Base-by-base conservation (phyloP, 2,797 vertebrate genomes). In the Sebastes umbrosus region DNA sequence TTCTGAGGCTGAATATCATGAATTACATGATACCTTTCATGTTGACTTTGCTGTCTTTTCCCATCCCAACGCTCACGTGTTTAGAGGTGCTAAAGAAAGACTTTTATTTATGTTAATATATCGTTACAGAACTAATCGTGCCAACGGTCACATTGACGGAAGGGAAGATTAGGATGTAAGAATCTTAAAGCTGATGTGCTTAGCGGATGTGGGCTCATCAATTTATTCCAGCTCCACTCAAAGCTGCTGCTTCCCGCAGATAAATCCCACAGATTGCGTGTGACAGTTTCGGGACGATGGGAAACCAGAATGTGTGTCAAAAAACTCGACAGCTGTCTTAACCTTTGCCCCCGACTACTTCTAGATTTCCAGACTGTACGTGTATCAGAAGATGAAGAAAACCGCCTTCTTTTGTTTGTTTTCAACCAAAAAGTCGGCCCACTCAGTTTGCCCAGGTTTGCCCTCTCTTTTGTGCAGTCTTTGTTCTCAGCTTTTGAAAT, bases 131-230 rank as follows among this genome's bases (percentile, higher is more conserved):
- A 80, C 54, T 29, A 68, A 82, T 73, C n/a, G 11, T 32, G 68
- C 57, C 77, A 77, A 69, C 74, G 73, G 82, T 83, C 73, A 36
- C 54, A 66, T 76, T 22, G 59, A 82, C 39, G 18, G 43, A 46
- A 76, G 69, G 55, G 64, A 75, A 89, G 92, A 94, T 93, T 92
- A 93, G 65, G 84, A 79, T 58, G 43, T 89, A 88, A 93, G 88
- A 87, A 88, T 93, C 87, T 90, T 86, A 89, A 84, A 89, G 84
- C 91, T 84, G 87, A 83, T 88, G 82, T 85, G 16, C 88, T 91
- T 66, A 84, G 89, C 72, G 71, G 88, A 84, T 87, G 84, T 68
- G 50, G 71, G 75, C 39, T 90, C 86, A 88, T 90, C 86, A 83
- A 69, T 88, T 79, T 69, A 85, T 87, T 80, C 73, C 78, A 67